Conservation (phyloP, 2,888 invertebrate species). For the Rhogogaster chlorosoma region DNA sequence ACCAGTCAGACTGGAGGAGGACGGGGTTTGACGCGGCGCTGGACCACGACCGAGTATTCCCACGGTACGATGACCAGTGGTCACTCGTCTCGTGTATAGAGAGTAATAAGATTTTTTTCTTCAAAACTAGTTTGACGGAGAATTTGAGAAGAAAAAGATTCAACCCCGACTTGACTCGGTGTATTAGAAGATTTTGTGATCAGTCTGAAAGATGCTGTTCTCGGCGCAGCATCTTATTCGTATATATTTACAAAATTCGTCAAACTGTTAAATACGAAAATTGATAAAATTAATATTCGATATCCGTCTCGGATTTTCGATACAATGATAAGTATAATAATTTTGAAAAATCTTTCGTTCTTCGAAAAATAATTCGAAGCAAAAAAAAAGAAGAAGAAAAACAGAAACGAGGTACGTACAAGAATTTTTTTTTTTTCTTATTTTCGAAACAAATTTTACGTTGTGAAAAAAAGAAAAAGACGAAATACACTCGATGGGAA, state of each 20-base stretch:
- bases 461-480: too few species aligned
- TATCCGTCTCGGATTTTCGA: not conserved
- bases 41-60: constrained; percentile 71
- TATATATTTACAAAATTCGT: not conserved
- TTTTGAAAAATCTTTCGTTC: not conserved
- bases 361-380: not conserved
- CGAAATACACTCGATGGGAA: too few species aligned
- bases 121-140: constrained; percentile 47
- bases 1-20: constrained; percentile 63
- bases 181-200: constrained; percentile 17
- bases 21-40: constrained; percentile 53
- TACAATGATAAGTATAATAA: not conserved
- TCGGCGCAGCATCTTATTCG: not conserved
- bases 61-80: constrained; percentile 70
- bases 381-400: not conserved
- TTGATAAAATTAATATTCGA: constrained; percentile 63
- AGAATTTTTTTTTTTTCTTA: not conserved
- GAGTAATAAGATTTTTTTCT: not conserved
- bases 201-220: constrained; percentile 23
- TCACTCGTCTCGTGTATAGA: constrained; percentile 57
- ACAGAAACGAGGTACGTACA: not conserved
- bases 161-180: constrained; percentile 52
- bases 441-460: not conserved
- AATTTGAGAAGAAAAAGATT: not conserved
- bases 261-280: constrained; percentile 59